A percentile compares a stretch with the other conserved stretches of the same genome.
phyloP scores from a whole-genome alignment of 2,888 invertebrate species.

The Chloroclysta siterata region DNA sequence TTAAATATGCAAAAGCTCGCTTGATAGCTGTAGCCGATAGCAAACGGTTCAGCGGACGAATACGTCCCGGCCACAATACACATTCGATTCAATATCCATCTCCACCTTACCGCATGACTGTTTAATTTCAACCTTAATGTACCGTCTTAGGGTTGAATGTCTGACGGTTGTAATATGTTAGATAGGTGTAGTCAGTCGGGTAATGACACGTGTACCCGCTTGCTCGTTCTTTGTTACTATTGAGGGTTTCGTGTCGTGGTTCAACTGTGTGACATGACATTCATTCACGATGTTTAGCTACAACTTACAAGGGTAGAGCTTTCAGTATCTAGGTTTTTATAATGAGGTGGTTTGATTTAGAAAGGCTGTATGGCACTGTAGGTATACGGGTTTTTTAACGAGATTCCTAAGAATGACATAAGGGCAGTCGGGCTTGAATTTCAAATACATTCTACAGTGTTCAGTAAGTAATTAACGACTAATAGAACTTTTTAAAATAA shows the following conservation, averaged over 20 bases:
- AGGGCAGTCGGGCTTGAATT: no score
- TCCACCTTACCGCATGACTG: background rate
- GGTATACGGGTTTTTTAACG: background rate
- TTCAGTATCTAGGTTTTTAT: background rate
- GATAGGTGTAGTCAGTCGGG: background rate
- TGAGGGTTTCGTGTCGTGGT: slow-evolving; percentile 8
- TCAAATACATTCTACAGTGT: no score
- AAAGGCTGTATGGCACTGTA: background rate
- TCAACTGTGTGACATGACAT: background rate
- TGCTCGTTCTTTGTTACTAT: background rate
- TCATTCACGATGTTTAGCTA: slow-evolving; percentile 5
- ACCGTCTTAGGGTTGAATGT: background rate
- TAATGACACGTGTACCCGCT: slow-evolving; percentile 18
- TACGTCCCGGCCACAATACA: slow-evolving; percentile 16
- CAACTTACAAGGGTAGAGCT: background rate
- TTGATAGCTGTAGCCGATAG: slow-evolving; percentile 14
- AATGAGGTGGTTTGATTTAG: background rate
- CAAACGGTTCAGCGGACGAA: slow-evolving; percentile 10
- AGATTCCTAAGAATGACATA: no score
- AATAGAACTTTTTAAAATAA: no score
- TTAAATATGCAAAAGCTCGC: no score
- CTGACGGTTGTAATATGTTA: background rate
- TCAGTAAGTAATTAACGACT: no score
- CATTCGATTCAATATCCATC: slow-evolving; percentile 22
- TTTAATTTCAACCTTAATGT: background rate